A percentile compares a stretch with the other conserved stretches of the same genome.
phyloP scores from a whole-genome alignment of 2,797 vertebrate genomes.

The Ispidina lecontei region DNA sequence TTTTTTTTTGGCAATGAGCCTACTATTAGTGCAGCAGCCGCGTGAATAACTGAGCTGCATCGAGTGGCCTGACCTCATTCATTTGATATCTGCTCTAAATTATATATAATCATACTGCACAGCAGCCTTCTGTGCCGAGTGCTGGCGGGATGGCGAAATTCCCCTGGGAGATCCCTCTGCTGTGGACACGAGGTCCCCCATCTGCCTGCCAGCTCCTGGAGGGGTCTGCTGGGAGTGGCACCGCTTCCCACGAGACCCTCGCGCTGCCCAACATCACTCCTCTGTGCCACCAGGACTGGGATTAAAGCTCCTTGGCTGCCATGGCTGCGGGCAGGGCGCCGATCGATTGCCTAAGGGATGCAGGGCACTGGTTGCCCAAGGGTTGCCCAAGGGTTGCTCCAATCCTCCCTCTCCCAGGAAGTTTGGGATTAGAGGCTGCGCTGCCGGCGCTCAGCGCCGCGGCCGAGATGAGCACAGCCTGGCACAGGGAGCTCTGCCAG shows the following conservation, averaged over 20 bases:
- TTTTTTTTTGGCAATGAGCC: not conserved
- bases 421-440: not conserved
- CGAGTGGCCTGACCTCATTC: not conserved
- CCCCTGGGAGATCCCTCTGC: fast-evolving
- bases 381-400: not conserved
- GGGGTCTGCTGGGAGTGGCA: not conserved
- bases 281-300: not conserved
- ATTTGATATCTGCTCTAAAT: not conserved
- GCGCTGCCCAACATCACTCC: not conserved
- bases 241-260: not conserved
- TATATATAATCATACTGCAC: not conserved
- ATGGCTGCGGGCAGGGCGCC: not conserved
- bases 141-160: not conserved
- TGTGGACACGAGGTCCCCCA: not conserved
- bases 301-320: not conserved
- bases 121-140: not conserved
- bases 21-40: fast-evolving
- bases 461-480: not conserved
- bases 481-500: not conserved
- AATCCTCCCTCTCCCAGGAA: not conserved
- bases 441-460: not conserved
- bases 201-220: not conserved
- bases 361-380: not conserved
- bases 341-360: not conserved
- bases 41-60: not conserved